A percentile compares a stretch with the other conserved stretches of the same genome.
Evolutionary conservation across 1,140 invertebrate species (phyloP).

Genomic region (Trichomalopsis sarcophagae): DNA sequence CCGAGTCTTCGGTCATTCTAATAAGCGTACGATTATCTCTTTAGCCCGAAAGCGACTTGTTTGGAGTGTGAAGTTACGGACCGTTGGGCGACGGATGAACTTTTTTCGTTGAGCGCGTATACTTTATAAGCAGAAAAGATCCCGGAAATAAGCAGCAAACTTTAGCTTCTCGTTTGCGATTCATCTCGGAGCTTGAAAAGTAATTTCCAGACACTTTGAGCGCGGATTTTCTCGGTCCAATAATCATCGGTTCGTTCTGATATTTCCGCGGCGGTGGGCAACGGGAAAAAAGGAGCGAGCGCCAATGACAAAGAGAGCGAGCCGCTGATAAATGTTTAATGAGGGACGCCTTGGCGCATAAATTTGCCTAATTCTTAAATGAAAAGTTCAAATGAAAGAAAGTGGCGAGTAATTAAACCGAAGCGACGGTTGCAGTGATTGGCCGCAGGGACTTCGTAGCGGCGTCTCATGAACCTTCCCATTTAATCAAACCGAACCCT

Average conservation of each 20-base stretch:
- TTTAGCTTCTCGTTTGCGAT: background rate
- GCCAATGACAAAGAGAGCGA: background rate
- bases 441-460: slow-evolving; percentile 8
- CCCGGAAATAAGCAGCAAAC: background rate
- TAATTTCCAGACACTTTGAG: slow-evolving; percentile 1
- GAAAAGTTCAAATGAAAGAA: slow-evolving; percentile 47
- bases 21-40: background rate
- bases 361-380: slow-evolving; percentile 51
- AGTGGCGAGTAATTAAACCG: slow-evolving; percentile 51
- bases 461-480: background rate
- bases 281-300: slow-evolving; percentile 9
- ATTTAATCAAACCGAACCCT: slow-evolving; percentile 46
- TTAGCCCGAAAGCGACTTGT: background rate
- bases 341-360: slow-evolving; percentile 41
- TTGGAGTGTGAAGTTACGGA: background rate
- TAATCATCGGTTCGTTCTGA: slow-evolving; percentile 19
- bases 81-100: background rate
- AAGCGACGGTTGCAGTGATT: slow-evolving; percentile 19
- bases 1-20: background rate
- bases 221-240: slow-evolving; percentile 24
- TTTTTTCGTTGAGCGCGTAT: background rate
- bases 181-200: background rate
- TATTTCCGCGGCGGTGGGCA: slow-evolving; percentile 15
- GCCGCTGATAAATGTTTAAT: slow-evolving; percentile 51
- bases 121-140: background rate